Evolutionary conservation across 2,113 vertebrate genomes (phyloP), one percentile per base, ranked within the genome.

Genomic region (Triplophysa rosa): DNA sequence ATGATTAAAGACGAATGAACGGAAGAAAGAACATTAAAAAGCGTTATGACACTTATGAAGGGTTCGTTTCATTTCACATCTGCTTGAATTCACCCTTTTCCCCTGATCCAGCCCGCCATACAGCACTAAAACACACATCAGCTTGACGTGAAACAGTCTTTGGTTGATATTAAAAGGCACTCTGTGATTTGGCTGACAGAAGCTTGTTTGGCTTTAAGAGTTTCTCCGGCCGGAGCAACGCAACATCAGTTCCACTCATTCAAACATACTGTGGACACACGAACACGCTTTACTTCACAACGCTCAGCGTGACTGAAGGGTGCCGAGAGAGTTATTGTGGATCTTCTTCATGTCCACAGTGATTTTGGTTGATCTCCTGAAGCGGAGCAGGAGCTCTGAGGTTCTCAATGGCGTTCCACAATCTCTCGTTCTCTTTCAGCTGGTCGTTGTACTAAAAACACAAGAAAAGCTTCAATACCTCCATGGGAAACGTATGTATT

Each of bases 371-470:
- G 19, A 21, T 58, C 19, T 40, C 83, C 80, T 89, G 86, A 4
- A 72, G 61, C 49, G 72, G 80, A 19, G 81, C 42, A 74, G 83
- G 82, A 42, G 26, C 69, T 45, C 82, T 77, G 29, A 85, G 77
- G 2, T 71, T 76, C 29, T 77, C 83, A 19, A 94, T 89, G 11
- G 91, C 92, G 3, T 81, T 87, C 91, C 91, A 92, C 23, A 94
- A 90, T 54, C 84, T 87, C 79, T 93, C 86, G 6, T 93, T 93
- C 86, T 93, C 93, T 74, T 87, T 85, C 59, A 84, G 86, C 87
- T 92, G 92, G 47, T 93, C 91, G 3, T 42, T 84, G 85, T 91
- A 84, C 93, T 94, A 29, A 75, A 70, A 62, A 49, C 37, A 10
- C 4, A 21, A 71, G 42, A 12, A 33, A 17, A 26, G 1, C 21